Conservation (phyloP, 1,140 invertebrate genomes). For the Meloidogyne exigua region DNA sequence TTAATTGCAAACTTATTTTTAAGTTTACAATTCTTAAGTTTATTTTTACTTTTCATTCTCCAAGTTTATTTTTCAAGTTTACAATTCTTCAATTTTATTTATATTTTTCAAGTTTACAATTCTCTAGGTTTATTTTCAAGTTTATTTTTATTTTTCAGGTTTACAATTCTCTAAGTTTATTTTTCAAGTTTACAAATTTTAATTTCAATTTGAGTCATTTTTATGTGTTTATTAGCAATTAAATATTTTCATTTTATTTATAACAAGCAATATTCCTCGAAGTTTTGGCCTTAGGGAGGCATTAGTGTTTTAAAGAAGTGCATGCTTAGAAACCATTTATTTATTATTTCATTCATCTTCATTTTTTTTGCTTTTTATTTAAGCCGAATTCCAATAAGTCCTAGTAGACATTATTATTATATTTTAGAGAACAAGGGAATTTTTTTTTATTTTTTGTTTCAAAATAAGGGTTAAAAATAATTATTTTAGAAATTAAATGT, state of each 20-base stretch:
- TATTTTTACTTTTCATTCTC: no score
- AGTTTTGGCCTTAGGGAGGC: not conserved
- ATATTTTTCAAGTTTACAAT: no score
- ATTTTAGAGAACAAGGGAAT: not conserved
- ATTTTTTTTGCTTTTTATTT: not conserved
- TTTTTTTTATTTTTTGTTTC: not conserved
- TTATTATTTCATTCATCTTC: not conserved
- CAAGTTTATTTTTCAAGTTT: no score
- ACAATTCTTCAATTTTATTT: no score
- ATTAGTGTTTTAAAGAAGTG: not conserved
- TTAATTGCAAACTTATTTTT: not conserved
- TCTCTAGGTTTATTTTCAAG: no score
- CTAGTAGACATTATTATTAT: not conserved
- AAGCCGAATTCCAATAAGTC: slow-evolving; percentile 4
- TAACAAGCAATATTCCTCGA: not conserved
- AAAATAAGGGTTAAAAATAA: not conserved
- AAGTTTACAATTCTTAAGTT: not conserved
- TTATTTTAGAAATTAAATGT: not conserved
- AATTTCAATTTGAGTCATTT: no score
- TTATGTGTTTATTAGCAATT: no score
- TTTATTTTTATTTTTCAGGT: no score
- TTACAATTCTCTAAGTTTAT: no score
- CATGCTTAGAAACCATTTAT: not conserved
- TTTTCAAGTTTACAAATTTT: no score
- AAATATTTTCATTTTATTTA: no score